Evolutionary conservation across 1,140 invertebrate genomes (phyloP).

Genomic region (Protaetia brevitarsis): DNA sequence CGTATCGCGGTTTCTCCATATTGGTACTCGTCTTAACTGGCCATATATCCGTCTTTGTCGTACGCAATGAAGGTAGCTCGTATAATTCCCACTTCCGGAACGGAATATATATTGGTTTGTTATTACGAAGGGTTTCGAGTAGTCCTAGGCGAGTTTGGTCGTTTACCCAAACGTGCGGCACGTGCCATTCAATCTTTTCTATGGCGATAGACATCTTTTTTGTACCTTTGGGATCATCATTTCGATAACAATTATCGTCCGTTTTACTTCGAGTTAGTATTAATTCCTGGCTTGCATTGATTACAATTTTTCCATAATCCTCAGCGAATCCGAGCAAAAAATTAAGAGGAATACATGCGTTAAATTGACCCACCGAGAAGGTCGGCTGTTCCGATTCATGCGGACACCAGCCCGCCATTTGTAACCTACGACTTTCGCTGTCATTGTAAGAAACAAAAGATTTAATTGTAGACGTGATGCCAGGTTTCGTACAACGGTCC

Average conservation of each 20-base stretch:
- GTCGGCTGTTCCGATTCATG: not conserved
- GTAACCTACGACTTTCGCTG: slow-evolving; percentile 28
- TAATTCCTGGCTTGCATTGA: slow-evolving; percentile 30
- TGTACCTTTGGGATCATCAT: not conserved
- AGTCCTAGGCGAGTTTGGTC: slow-evolving; percentile 18
- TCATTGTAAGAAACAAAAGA: slow-evolving; percentile 36
- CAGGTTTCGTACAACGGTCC: not conserved
- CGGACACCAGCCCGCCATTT: slow-evolving; percentile 41
- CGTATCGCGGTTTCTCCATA: slow-evolving; percentile 28
- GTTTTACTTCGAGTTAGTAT: slow-evolving; percentile 24
- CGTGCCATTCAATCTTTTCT: slow-evolving; percentile 6
- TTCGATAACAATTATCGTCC: slow-evolving; percentile 19
- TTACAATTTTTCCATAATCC: slow-evolving; percentile 29
- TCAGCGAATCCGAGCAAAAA: slow-evolving; percentile 30
- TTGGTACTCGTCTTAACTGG: slow-evolving; percentile 29
- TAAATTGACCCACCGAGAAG: not conserved
- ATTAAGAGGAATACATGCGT: slow-evolving; percentile 24
- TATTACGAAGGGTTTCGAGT: slow-evolving; percentile 5
- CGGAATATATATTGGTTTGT: slow-evolving; percentile 24
- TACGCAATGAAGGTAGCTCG: slow-evolving; percentile 26
- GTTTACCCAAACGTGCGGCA: not conserved
- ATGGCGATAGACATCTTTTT: too few relatives aligned
- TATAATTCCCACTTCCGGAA: slow-evolving; percentile 30
- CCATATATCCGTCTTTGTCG: slow-evolving; percentile 30
- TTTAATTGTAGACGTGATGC: slow-evolving; percentile 17